Evolutionary conservation across 1,140 invertebrate species (phyloP), one percentile per base, ranked within the genome.

Genomic region (Diorhabda sublineata): DNA sequence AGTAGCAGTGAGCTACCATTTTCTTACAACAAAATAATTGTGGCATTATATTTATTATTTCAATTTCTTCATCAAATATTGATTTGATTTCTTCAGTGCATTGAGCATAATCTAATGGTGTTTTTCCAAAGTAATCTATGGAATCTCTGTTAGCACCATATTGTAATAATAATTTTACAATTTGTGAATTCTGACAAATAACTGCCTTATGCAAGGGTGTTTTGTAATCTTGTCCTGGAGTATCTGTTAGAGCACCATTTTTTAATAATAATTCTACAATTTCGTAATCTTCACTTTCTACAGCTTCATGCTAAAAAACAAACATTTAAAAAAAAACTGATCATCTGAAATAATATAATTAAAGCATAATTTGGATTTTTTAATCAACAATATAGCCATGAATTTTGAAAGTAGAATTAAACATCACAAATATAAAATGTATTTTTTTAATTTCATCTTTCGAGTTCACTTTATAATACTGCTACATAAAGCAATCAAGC

Each of bases 201-300:
- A 87, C 84, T 26, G 91, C 90, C 79, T 90, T 87, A 74, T 93
- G 91, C 60, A 94, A 81, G 0, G 91, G 88, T 62, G 89, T 90
- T 72, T 84, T 84, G 73, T 88, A 90, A 62, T 87, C 83, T 62
- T 77, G 77, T 2, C 90, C 91, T 2, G 88, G 87, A 2, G 86
- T 85, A 78, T 91, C 85, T 8, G 91, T 84, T 9, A 85, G 76
- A 5, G 90, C 89, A 47, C 90, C 90, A 75, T 85, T 81, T 68
- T 86, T 79, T 58, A 92, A 75, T 47, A 94, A 79, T 7, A 89
- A 66, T 62, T 85, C 78, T 2, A 87, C 86, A 67, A 93, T 85
- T 45, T 87, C 83, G 6, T 83, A 71, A 67, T 82, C 81, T 4
- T 87, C 87, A 78, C 85, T 87, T 76, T 85, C 87, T 4, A 88